Percentiles rank a stretch among this genome's conserved stretches.
Evolutionary conservation across 2,113 vertebrate genomes (phyloP).

Genomic region (Istiophorus platypterus): DNA sequence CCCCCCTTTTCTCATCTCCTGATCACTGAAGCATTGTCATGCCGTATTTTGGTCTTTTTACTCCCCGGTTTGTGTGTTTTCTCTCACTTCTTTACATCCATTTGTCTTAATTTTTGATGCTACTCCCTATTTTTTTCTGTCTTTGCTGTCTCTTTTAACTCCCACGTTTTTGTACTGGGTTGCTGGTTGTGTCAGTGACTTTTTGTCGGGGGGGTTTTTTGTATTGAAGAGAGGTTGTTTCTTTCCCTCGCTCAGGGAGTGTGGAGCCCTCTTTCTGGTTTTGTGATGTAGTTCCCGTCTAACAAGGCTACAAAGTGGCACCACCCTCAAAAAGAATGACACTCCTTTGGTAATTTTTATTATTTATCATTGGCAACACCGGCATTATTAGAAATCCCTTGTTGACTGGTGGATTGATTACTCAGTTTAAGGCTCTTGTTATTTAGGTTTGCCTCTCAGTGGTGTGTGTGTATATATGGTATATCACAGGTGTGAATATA

Average conservation of each 20-base stretch:
- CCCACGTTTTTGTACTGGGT: neutral
- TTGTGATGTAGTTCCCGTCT: slow-evolving; percentile 36
- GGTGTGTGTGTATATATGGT: neutral
- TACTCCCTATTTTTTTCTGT: neutral
- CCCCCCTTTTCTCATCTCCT: neutral
- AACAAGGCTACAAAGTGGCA: slow-evolving; percentile 33
- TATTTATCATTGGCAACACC: neutral
- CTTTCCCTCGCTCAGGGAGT: neutral
- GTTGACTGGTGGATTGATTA: neutral
- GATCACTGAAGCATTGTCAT: slow-evolving; percentile 44
- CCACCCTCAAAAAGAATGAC: slow-evolving; percentile 50
- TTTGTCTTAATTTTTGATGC: neutral
- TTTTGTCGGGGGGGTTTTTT: neutral
- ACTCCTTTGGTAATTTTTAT: slow-evolving; percentile 4
- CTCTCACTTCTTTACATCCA: neutral
- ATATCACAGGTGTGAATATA: neutral
- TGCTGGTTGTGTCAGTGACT: neutral
- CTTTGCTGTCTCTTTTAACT: neutral
- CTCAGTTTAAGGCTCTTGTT: neutral
- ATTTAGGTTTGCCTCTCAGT: neutral
- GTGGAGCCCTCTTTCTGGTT: slow-evolving; percentile 17
- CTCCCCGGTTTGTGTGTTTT: neutral
- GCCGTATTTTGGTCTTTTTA: slow-evolving; percentile 24
- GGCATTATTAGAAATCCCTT: neutral
- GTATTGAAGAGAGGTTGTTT: neutral